These are phyloP conservation scores for Calephelis perditalis DNA, from an alignment of 2,888 invertebrate species.

Conservation along the genomic window DNA sequence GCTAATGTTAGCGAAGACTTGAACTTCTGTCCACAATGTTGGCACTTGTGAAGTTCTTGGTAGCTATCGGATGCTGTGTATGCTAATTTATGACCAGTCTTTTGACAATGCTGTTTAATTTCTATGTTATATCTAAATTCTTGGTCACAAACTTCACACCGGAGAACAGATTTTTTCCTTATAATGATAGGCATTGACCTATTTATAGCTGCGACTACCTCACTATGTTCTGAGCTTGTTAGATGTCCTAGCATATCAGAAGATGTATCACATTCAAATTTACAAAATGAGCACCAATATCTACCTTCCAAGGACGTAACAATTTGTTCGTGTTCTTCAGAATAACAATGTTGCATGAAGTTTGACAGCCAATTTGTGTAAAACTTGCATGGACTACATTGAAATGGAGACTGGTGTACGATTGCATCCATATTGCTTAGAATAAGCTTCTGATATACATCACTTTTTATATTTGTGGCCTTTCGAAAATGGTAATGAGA, in stretches of 20 bases:
- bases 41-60: constrained; percentile 81
- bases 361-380: constrained; percentile 87
- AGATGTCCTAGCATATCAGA: constrained; percentile 84
- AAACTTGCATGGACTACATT: constrained; percentile 90
- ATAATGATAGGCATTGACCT: constrained; percentile 89
- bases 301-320: constrained; percentile 74
- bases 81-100: constrained; percentile 66
- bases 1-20: constrained; percentile 82
- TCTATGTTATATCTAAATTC: constrained; percentile 87
- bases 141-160: constrained; percentile 82
- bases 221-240: constrained; percentile 81
- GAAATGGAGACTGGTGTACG: constrained; percentile 89
- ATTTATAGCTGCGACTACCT: constrained; percentile 86
- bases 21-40: constrained; percentile 77
- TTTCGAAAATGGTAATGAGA: constrained; percentile 91
- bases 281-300: constrained; percentile 86
- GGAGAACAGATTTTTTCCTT: constrained; percentile 79
- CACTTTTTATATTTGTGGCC: constrained; percentile 77
- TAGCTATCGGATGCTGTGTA: constrained; percentile 81
- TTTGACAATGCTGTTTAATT: constrained; percentile 79
- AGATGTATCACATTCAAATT: constrained; percentile 81
- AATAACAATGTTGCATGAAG: constrained; percentile 86
- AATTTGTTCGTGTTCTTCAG: constrained; percentile 77
- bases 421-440: constrained; percentile 87
- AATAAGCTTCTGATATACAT: constrained; percentile 80